Conservation (phyloP, 2,888 invertebrate species). For the Calameuta idolon region DNA sequence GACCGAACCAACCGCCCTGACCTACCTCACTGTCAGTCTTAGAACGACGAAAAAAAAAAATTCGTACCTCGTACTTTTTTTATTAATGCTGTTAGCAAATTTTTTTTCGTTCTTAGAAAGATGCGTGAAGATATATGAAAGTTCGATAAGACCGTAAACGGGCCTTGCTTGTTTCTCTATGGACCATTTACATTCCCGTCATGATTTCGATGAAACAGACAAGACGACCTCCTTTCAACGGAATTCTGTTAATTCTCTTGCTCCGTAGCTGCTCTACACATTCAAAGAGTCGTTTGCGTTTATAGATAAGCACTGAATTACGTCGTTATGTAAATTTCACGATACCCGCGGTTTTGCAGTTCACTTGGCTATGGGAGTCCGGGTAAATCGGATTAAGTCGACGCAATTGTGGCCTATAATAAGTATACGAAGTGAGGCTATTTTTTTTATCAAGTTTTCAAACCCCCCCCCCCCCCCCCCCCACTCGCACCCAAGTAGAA, state of each 20-base stretch:
- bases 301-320: constrained; percentile 32
- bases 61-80: no score
- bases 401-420: neutral
- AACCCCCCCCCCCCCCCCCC: no score
- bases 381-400: constrained; percentile 32
- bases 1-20: neutral
- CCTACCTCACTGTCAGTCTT: neutral
- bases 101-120: no score
- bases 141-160: neutral
- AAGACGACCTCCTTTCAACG: neutral
- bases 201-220: neutral
- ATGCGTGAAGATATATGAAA: neutral
- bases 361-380: constrained; percentile 19
- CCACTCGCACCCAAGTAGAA: no score
- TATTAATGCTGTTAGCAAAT: neutral
- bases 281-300: constrained; percentile 13
- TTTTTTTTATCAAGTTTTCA: neutral
- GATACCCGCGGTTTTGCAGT: constrained; percentile 31
- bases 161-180: neutral
- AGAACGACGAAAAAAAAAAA: no score
- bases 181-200: neutral
- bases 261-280: neutral
- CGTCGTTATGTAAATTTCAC: constrained; percentile 38
- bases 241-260: neutral
- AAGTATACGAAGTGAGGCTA: neutral